These are phyloP conservation scores for Turritopsis dohrnii DNA, from an alignment of 30 jellyfish, hydroid and myxozoan genomes.

Conservation along the genomic window DNA sequence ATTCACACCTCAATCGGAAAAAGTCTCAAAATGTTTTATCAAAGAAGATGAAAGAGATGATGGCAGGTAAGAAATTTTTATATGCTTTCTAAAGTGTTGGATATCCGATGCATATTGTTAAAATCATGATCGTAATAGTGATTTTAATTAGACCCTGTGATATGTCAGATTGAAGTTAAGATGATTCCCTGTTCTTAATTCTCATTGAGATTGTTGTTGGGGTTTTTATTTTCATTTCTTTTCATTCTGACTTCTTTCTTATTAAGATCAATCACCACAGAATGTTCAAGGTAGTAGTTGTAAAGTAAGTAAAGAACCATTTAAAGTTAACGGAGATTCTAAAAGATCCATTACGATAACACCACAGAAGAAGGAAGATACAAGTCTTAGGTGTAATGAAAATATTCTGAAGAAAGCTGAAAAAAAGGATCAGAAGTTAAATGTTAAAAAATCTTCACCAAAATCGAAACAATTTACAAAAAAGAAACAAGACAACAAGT, in stretches of 20 bases:
- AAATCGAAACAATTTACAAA: background rate
- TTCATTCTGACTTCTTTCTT: too few species aligned
- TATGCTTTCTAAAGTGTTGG: too few species aligned
- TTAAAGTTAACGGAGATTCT: background rate
- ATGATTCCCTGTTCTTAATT: too few species aligned
- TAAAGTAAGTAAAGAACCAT: background rate
- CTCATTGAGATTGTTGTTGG: too few species aligned
- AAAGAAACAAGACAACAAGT: background rate
- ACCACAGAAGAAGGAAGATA: too few species aligned
- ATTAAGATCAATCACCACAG: background rate
- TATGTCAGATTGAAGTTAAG: too few species aligned
- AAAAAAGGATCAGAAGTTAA: background rate
- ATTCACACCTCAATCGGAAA: conserved; percentile 21
- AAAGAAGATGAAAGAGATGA: background rate
- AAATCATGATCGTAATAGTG: too few species aligned
- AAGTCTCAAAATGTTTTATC: conserved; percentile 24
- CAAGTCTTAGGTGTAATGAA: too few species aligned
- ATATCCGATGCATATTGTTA: too few species aligned
- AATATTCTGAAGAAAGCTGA: too few species aligned
- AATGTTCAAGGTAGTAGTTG: background rate
- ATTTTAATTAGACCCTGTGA: too few species aligned
- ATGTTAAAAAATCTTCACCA: background rate
- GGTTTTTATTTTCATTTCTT: too few species aligned
- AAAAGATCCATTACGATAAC: background rate
- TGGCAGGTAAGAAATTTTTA: background rate